phyloP scores from a whole-genome alignment of 2,888 invertebrate species.

The Oscheius sp. region DNA sequence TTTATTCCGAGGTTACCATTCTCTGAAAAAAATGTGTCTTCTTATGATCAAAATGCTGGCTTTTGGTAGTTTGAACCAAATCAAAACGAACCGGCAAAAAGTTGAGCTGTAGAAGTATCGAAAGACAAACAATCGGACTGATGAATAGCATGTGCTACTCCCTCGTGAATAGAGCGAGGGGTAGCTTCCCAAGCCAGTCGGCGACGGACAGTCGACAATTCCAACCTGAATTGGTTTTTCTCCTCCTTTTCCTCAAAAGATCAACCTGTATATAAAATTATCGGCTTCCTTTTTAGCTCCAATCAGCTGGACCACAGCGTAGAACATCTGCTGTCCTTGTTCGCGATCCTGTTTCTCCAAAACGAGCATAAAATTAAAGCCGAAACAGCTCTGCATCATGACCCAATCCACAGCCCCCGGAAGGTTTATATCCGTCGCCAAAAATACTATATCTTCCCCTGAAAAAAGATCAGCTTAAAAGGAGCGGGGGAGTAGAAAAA shows the following conservation, averaged over 20 bases:
- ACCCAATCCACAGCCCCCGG: constrained; percentile 79
- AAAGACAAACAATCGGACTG: constrained; percentile 98
- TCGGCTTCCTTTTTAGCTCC: constrained; percentile 98
- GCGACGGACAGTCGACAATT: constrained; percentile 91
- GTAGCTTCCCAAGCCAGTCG: constrained; percentile 98
- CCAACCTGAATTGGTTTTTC: constrained; percentile 85
- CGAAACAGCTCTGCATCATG: constrained; percentile 99
- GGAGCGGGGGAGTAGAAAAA: too few species aligned
- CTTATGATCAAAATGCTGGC: too few species aligned
- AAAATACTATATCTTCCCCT: constrained; percentile 97
- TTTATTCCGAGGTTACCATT: constrained; percentile 99
- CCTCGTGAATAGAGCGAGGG: constrained; percentile 97
- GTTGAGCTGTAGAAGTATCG: constrained; percentile 95
- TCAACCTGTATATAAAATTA: constrained; percentile 90
- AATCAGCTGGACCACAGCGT: constrained; percentile 96
- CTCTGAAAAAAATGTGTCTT: constrained; percentile 77
- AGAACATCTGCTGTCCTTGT: constrained; percentile 75
- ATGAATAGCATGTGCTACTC: constrained; percentile 92
- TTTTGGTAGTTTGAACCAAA: background rate
- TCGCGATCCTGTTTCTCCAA: constrained; percentile 86
- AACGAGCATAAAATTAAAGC: constrained; percentile 98
- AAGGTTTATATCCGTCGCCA: constrained; percentile 98
- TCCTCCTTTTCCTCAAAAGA: too few species aligned
- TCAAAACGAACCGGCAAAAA: constrained; percentile 80
- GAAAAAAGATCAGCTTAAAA: constrained; percentile 20